Evolutionary conservation across 2,113 vertebrate genomes (phyloP).

Genomic region (Callipepla squamata): DNA sequence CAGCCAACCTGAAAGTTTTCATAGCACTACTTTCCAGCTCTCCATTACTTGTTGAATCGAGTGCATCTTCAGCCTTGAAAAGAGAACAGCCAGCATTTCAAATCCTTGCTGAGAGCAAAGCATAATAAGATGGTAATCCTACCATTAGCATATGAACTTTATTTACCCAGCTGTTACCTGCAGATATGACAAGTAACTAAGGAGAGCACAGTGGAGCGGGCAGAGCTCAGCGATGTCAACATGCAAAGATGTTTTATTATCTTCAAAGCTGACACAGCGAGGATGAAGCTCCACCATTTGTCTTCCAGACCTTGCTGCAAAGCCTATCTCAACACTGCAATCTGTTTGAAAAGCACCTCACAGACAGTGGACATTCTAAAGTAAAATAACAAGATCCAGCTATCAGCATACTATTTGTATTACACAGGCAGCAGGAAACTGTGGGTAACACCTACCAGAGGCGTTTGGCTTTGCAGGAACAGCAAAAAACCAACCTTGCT

Average conservation of each 20-base stretch:
- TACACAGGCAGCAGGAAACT: neutral
- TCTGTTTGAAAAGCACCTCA: neutral
- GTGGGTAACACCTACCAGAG: neutral
- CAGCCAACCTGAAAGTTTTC: neutral
- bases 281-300: neutral
- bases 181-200: neutral
- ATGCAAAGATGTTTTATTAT: neutral
- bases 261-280: neutral
- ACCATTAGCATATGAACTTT: neutral
- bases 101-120: neutral
- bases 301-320: neutral
- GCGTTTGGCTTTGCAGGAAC: neutral
- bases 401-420: neutral
- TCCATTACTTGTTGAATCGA: neutral
- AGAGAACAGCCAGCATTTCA: neutral
- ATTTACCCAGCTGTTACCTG: constrained; percentile 17
- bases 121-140: neutral
- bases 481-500: neutral
- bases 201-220: neutral
- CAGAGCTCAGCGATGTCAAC: neutral
- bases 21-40: neutral
- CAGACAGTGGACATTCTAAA: neutral
- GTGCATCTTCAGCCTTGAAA: neutral
- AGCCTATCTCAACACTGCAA: neutral
- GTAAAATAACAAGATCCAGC: neutral